Evolutionary conservation across 2,888 invertebrate genomes (phyloP), one percentile per base, ranked within the genome.

Genomic region (Pseudanteris insignis): DNA sequence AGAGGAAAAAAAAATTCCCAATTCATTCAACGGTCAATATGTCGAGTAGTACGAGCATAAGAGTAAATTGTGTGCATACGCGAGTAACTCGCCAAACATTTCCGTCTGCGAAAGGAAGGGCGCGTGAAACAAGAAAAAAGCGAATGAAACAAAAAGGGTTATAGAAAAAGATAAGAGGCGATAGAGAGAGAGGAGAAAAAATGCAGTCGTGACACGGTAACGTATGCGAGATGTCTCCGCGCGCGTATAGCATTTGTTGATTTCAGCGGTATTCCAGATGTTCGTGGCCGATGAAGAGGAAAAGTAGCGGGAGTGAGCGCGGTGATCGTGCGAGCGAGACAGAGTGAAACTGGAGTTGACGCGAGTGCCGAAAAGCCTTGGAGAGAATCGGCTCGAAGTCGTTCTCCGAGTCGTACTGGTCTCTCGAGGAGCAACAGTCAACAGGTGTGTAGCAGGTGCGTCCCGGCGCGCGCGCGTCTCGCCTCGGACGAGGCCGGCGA

Each of bases 391-490:
- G 44, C 61, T 58, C 57, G 53, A 65, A 65, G 61, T 59, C 58
- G 55, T 63, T 62, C 57, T 61, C 51, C 53, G 15, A 63, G 63
- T 55, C 55, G 51, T 59, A 55, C 59, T 44, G 53, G 60, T 64
- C 61, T 18, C 40, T 62, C 55, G 55, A 70, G 61, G 62, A 63
- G 72, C 76, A 76, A 76, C 76, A 72, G 75, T 69, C 77, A 79
- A 79, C 79, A 79, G 79, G 79, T 78, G 78, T 73, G 76, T 78
- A 76, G 79, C 79, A 69, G 67, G 69, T 67, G 67, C 67, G 64
- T 61, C 64, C 63, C 77, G 76, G 46, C 33, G 58, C 50, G 77
- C 51, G 77, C 70, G 70, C 68, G 69, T 62, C 72, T 71, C 66
- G 67, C 63, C 53, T 65, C 40, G 64, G 63, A 48, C 41, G 63